Evolutionary conservation across 1,140 invertebrate genomes (phyloP).

Genomic region (Orchestia grillus): DNA sequence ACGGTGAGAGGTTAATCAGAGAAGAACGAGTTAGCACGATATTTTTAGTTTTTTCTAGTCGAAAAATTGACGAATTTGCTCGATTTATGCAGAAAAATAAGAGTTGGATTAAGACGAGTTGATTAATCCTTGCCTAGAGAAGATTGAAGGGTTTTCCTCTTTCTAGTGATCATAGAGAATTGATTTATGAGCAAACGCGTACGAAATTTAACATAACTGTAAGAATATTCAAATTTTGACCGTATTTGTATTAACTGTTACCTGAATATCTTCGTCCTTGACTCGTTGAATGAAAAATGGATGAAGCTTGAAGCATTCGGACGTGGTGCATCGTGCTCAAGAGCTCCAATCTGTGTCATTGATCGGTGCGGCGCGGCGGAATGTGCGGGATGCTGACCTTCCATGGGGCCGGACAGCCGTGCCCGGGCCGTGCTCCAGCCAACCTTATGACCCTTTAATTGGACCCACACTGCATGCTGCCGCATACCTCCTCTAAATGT

Average conservation of each 20-base stretch:
- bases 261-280: not conserved
- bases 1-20: no score
- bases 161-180: not conserved
- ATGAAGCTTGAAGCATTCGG: not conserved
- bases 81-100: no score
- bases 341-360: conserved; percentile 32
- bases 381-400: conserved; percentile 28
- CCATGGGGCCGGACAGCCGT: not conserved
- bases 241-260: not conserved
- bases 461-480: not conserved
- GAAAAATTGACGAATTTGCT: no score
- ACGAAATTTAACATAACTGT: not conserved
- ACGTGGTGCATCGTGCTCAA: not conserved
- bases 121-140: no score
- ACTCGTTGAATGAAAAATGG: not conserved
- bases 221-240: not conserved
- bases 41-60: no score
- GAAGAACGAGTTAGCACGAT: no score
- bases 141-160: no score
- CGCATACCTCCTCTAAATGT: conserved; percentile 45
- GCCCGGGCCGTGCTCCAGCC: not conserved
- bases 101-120: no score
- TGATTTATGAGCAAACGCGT: not conserved
- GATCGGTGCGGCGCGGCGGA: not conserved
- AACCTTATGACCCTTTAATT: conserved; percentile 47